phyloP scores from a whole-genome alignment of 2,797 vertebrate species.

The Gymnoscopelus microlampas region DNA sequence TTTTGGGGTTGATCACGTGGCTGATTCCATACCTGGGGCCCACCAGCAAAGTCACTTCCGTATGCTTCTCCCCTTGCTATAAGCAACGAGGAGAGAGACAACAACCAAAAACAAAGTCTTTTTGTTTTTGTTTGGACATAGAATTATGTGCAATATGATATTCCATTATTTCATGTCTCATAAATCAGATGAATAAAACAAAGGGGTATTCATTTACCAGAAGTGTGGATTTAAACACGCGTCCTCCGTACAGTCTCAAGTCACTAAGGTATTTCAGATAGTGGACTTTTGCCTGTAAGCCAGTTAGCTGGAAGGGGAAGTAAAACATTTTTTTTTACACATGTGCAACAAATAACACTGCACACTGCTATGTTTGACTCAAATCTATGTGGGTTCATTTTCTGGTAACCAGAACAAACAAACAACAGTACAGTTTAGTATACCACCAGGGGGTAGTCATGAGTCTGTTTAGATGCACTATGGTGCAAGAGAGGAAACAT shows the following conservation, averaged over 20 bases:
- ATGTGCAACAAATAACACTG: no score
- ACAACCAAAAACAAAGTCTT: not conserved
- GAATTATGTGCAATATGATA: not conserved
- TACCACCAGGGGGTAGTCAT: slow-evolving; percentile 66
- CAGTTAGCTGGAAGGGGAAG: slow-evolving; percentile 86
- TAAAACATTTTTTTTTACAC: no score
- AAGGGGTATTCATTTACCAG: slow-evolving; percentile 84
- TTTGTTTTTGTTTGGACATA: not conserved
- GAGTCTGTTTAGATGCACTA: slow-evolving; percentile 36
- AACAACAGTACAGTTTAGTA: not conserved
- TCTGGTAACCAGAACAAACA: no score
- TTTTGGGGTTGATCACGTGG: slow-evolving; percentile 99
- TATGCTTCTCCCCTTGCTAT: slow-evolving; percentile 97
- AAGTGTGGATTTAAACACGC: slow-evolving; percentile 94
- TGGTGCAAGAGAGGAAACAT: not conserved
- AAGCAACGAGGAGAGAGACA: slow-evolving; percentile 44
- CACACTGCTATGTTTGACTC: no score
- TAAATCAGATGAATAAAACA: not conserved
- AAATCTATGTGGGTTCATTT: no score
- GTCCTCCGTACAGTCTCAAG: slow-evolving; percentile 94
- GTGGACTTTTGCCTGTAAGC: slow-evolving; percentile 97
- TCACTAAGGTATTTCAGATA: slow-evolving; percentile 99
- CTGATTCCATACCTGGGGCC: slow-evolving; percentile 98
- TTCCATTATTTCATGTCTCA: not conserved
- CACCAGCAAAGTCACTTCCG: slow-evolving; percentile 95